Evolutionary conservation across 2,888 invertebrate genomes (phyloP), one percentile per base, ranked within the genome.

Genomic region (Callyntrura guangdongensis): DNA sequence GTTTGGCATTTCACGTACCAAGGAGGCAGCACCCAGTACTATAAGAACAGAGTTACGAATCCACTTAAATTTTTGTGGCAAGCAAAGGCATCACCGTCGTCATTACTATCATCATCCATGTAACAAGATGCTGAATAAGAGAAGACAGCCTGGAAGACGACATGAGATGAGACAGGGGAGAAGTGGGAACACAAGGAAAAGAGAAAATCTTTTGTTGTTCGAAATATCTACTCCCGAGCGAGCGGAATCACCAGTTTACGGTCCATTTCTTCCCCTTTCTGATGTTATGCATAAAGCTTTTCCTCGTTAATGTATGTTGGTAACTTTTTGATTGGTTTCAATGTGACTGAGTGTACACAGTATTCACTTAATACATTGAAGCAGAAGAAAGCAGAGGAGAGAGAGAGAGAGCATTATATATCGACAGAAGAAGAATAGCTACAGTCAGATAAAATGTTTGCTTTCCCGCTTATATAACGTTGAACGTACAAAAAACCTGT

Each of bases 171-270:
- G 69, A 49, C n/a, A 84, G 49, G 67, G 36, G 59, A 81, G 61
- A 61, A 59, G 36, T 81, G 36, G 25, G 45, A 61, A 25, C 53
- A 59, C 20, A 61, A 17, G 12, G 36, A 81, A 59, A 81, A 81
- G 81, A 67, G 84, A 45, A 86, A 14, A 90, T 91, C 88, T 91
- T 89, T 89, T 90, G 89, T 91, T 86, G 85, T 77, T 81, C 61
- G 81, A 61, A 81, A 81, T 81, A 81, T 81, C 59, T n/a, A 69
- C 74, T 74, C 72, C 36, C 59, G 12, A n/a, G 64, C 81, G 90
- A 90, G 83, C 91, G 91, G 89, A 93, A 93, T 93, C 92, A 92
- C 91, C 59, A 92, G 92, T 93, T 92, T 91, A 93, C 93, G 92
- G 87, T 93, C 92, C 92, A 92, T 93, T 93, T 93, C 92, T 77